Evolutionary conservation across 2,797 vertebrate genomes (phyloP).

Genomic region (Nyctalus aviator): DNA sequence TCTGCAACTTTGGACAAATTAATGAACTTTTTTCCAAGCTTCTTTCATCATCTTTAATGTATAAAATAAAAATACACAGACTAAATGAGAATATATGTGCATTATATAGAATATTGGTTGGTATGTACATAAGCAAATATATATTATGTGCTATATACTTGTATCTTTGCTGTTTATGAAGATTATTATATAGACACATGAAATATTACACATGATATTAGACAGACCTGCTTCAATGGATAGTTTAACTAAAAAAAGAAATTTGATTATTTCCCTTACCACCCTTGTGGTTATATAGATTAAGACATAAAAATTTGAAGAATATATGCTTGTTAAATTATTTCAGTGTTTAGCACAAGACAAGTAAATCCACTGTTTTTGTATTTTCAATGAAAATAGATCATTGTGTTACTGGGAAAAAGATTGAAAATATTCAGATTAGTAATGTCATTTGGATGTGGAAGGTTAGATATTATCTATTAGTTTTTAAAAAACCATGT

Average conservation of each 20-base stretch:
- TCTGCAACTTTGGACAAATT: neutral
- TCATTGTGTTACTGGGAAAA: neutral
- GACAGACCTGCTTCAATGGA: neutral
- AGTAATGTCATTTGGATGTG: neutral
- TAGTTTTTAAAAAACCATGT: neutral
- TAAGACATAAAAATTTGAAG: neutral
- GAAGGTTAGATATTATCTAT: neutral
- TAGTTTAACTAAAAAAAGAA: conserved; percentile 45
- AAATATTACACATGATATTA: neutral
- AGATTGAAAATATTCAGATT: neutral
- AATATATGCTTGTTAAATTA: conserved; percentile 14
- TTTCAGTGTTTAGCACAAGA: conserved; percentile 10
- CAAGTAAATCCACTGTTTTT: neutral
- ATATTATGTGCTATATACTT: neutral
- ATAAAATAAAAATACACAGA: neutral
- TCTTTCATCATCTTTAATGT: neutral
- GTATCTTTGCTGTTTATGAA: conserved; percentile 33
- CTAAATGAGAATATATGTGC: neutral
- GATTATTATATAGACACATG: neutral
- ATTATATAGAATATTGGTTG: neutral
- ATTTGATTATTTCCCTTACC: conserved; percentile 57
- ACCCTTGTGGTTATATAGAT: neutral
- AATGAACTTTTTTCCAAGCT: neutral
- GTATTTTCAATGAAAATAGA: neutral
- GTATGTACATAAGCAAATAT: neutral